phyloP scores from a whole-genome alignment of 2,113 vertebrate genomes.

The Nerophis lumbriciformis region DNA sequence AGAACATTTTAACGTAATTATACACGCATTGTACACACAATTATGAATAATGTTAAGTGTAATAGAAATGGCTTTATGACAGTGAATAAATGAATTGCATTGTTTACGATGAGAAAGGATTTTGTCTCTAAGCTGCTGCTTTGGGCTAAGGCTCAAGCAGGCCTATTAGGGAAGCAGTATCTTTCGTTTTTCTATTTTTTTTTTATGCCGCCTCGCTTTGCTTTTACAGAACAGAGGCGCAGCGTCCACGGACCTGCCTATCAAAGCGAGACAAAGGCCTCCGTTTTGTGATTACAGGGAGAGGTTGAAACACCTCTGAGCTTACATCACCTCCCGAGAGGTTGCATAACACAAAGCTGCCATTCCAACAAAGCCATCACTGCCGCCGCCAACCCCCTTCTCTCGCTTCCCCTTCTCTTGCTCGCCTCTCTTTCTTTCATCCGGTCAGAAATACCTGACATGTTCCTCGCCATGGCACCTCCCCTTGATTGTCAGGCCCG shows the following conservation, averaged over 20 bases:
- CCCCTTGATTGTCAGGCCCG: conserved; percentile 26
- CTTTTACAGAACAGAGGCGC: conserved; percentile 6
- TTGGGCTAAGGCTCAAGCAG: too few relatives aligned
- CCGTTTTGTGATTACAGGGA: conserved; percentile 60
- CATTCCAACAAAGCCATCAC: conserved; percentile 47
- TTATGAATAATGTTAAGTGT: too few relatives aligned
- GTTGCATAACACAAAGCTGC: conserved; percentile 53
- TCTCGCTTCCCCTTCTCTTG: conserved; percentile 1
- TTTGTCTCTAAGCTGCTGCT: too few relatives aligned
- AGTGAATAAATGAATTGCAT: too few relatives aligned
- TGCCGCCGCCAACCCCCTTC: conserved; percentile 2
- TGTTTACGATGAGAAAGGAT: too few relatives aligned
- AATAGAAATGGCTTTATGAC: too few relatives aligned
- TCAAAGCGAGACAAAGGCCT: conserved; percentile 59
- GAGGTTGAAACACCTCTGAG: conserved; percentile 62
- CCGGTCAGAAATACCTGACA: conserved; percentile 43
- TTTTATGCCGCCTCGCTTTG: not conserved
- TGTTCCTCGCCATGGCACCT: conserved; percentile 25
- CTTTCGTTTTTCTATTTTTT: not conserved
- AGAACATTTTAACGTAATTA: too few relatives aligned
- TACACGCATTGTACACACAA: too few relatives aligned
- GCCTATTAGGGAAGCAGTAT: too few relatives aligned
- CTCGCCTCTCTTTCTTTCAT: conserved; percentile 32
- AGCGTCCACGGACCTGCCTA: conserved; percentile 50
- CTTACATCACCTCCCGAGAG: conserved; percentile 60